Percentiles rank a stretch among this genome's conserved stretches.
Evolutionary conservation across 2,888 invertebrate genomes (phyloP).

Genomic region (Lingula anatina): DNA sequence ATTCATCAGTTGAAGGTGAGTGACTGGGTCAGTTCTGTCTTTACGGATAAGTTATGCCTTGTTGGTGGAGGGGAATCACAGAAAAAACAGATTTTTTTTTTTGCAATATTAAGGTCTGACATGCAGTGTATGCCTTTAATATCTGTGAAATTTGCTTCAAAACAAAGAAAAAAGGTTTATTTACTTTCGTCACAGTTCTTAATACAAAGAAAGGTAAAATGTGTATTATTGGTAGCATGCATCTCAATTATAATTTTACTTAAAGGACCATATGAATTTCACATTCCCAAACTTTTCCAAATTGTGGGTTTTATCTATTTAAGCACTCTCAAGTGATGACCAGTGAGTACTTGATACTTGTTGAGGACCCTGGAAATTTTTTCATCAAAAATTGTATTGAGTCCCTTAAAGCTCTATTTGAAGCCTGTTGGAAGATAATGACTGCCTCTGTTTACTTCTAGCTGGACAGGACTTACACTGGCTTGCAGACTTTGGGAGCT

Average conservation of each 20-base stretch:
- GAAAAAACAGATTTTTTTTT: background rate
- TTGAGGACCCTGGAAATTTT: too few species aligned
- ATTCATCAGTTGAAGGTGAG: slow-evolving; percentile 60
- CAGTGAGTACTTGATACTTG: background rate
- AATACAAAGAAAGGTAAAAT: background rate
- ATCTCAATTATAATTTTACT: slow-evolving; percentile 1
- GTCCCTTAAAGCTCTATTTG: too few species aligned
- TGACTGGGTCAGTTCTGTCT: background rate
- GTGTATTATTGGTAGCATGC: background rate
- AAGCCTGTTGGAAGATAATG: too few species aligned
- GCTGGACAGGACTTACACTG: slow-evolving; percentile 75
- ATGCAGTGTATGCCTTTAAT: background rate
- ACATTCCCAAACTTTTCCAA: too few species aligned
- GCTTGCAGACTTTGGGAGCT: slow-evolving; percentile 76
- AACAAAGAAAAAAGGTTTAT: background rate
- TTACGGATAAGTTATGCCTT: background rate
- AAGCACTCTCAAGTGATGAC: background rate
- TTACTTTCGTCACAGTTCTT: background rate
- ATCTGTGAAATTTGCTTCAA: too few species aligned
- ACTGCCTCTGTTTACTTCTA: too few species aligned
- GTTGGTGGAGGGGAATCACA: background rate
- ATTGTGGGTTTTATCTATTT: background rate
- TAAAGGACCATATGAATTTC: too few species aligned
- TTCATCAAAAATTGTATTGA: too few species aligned
- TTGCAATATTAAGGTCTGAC: background rate